Conservation (phyloP, 2,797 vertebrate species). For the Acanthurus tractus region DNA sequence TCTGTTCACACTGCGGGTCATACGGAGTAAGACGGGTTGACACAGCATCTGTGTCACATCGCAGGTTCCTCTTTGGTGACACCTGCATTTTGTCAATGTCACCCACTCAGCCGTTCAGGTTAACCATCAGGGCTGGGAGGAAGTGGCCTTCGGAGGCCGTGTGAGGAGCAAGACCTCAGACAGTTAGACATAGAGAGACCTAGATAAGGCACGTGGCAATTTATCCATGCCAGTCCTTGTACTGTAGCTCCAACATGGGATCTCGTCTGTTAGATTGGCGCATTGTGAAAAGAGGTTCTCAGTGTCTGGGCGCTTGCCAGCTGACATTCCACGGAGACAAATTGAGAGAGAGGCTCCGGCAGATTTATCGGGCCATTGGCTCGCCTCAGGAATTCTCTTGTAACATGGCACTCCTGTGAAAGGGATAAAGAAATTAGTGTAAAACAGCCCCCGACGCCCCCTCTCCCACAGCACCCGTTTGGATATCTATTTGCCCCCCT, state of each 20-base stretch:
- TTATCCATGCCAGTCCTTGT: slow-evolving; percentile 80
- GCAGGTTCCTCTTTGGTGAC: slow-evolving; percentile 74
- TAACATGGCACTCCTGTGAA: slow-evolving; percentile 87
- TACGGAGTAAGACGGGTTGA: slow-evolving; percentile 69
- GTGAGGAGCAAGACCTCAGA: slow-evolving; percentile 70
- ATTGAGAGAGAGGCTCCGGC: slow-evolving; percentile 85
- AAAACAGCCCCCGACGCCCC: slow-evolving; percentile 73
- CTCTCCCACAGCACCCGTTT: slow-evolving; percentile 60
- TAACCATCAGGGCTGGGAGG: slow-evolving; percentile 76
- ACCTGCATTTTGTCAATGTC: slow-evolving; percentile 85
- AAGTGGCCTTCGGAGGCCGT: slow-evolving; percentile 74
- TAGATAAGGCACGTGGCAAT: slow-evolving; percentile 84
- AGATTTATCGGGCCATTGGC: slow-evolving; percentile 88
- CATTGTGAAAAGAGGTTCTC: slow-evolving; percentile 85
- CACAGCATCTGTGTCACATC: slow-evolving; percentile 80
- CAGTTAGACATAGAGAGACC: slow-evolving; percentile 78
- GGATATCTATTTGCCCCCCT: slow-evolving; percentile 54
- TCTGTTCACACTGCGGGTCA: slow-evolving; percentile 79
- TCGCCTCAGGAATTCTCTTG: slow-evolving; percentile 88
- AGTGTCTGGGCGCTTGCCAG: slow-evolving; percentile 85
- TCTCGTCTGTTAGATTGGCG: slow-evolving; percentile 83
- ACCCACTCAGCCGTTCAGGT: slow-evolving; percentile 74
- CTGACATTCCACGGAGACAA: slow-evolving; percentile 88
- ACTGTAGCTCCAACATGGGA: slow-evolving; percentile 81
- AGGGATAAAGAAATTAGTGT: slow-evolving; percentile 87